Evolutionary conservation across 2,888 invertebrate species (phyloP), one percentile per base, ranked within the genome.

Genomic region (Oscheius sp.): DNA sequence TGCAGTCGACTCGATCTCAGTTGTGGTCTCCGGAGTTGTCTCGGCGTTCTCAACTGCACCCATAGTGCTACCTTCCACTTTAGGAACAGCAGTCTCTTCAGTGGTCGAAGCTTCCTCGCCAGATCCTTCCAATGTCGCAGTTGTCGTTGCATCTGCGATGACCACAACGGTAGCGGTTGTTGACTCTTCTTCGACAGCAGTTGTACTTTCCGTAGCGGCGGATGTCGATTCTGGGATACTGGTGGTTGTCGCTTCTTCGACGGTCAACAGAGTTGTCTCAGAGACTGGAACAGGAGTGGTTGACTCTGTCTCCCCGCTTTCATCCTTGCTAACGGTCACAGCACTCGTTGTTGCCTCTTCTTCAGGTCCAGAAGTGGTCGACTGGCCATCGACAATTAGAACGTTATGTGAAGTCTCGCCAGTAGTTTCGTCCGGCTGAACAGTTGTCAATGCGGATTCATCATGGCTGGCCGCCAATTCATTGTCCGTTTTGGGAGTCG

Each of bases 161-260:
- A 43, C 1, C 23, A 45, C 72, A n/a, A 41, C 69, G 6, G 58
- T 25, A 23, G 75, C 55, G 12, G 59, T 59, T 1, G 58, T 72
- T 23, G 63, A 69, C 5, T 45, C 45, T 25, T 52, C 64, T 9
- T 49, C 49, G n/a, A 71, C n/a, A 55, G 58, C 23, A 35, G 59
- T 64, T 23, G 69, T 56, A 13, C 70, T 43, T 35, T 49, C 53
- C n/a, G 46, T 61, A 13, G 53, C 43, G 27, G 69, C 41, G 18
- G 72, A 61, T 6, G 80, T 68, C 27, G 56, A 45, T 13, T 41
- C 74, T 0, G 70, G 41, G n/a, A 18, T 29, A 25, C 58, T 21
- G 21, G 21, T 49, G 27, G 73, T 64, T 0, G 71, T 66, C 18
- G 63, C 41, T 35, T 70, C 74, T 35, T 69, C 74, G 29, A 25